These are phyloP conservation scores for Tuberolachnus salignus DNA, from an alignment of 2,888 invertebrate genomes.

Conservation along the genomic window DNA sequence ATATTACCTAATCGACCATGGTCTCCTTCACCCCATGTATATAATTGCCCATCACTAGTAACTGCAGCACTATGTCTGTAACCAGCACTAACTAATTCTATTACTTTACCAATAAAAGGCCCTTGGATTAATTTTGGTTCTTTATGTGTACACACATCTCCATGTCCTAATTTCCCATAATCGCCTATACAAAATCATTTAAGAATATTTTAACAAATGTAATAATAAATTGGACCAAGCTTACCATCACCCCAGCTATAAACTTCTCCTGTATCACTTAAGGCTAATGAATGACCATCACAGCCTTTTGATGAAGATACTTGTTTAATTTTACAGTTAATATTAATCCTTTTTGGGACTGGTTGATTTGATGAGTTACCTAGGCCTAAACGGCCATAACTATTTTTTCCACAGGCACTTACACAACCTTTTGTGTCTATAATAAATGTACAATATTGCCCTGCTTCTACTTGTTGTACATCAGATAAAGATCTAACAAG, in stretches of 20 bases:
- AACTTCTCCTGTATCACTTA: constrained; percentile 66
- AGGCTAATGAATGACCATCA: constrained; percentile 67
- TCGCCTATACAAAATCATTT: constrained; percentile 63
- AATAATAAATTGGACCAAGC: not conserved
- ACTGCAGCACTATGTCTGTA: constrained; percentile 69
- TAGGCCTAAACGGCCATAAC: constrained; percentile 70
- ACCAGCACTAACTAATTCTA: constrained; percentile 66
- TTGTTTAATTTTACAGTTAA: constrained; percentile 66
- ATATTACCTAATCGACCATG: constrained; percentile 64
- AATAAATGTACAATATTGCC: constrained; percentile 71
- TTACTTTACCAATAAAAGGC: constrained; percentile 64
- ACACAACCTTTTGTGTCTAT: constrained; percentile 68
- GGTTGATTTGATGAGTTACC: constrained; percentile 70
- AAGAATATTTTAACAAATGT: constrained; percentile 28
- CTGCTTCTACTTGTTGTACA: constrained; percentile 71
- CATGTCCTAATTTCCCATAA: constrained; percentile 68
- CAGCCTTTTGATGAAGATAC: constrained; percentile 68
- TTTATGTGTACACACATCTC: constrained; percentile 66
- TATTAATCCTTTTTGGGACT: constrained; percentile 66
- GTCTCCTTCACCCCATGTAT: constrained; percentile 69
- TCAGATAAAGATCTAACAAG: constrained; percentile 67
- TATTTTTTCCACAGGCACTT: constrained; percentile 70
- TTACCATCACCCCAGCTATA: constrained; percentile 68
- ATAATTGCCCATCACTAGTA: constrained; percentile 67
- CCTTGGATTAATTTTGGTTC: constrained; percentile 67